A percentile compares a stretch with the other conserved stretches of the same genome.
Conservation (phyloP, 2,113 vertebrate genomes). For the Clarias magur region DNA sequence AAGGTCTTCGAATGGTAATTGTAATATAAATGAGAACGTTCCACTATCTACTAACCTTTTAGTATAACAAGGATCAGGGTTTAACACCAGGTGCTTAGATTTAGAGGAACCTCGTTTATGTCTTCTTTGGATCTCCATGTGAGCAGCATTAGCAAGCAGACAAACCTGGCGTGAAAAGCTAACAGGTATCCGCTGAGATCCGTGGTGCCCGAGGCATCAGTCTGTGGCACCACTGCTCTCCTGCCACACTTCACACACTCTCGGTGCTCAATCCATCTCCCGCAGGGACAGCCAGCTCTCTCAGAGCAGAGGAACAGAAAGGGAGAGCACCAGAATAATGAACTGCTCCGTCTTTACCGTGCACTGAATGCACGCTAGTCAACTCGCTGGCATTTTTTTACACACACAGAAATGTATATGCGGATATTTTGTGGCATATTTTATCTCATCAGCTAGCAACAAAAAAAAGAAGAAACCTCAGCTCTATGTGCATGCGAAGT, state of each 20-base stretch:
- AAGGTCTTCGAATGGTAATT: too few relatives aligned
- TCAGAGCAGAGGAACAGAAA: background rate
- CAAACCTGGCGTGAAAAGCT: constrained; percentile 34
- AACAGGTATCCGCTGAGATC: constrained; percentile 44
- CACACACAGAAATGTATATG: background rate
- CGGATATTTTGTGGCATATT: constrained; percentile 20
- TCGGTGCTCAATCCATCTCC: constrained; percentile 42
- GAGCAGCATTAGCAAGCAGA: constrained; percentile 33
- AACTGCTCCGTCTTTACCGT: constrained; percentile 1
- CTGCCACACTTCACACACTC: constrained; percentile 36
- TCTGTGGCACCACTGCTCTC: constrained; percentile 34
- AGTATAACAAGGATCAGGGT: background rate
- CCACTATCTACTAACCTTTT: too few relatives aligned
- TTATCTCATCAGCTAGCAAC: background rate
- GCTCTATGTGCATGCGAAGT: background rate
- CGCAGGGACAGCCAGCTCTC: constrained; percentile 20
- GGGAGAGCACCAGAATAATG: constrained; percentile 23
- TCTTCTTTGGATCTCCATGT: background rate
- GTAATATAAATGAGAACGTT: too few relatives aligned
- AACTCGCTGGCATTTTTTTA: background rate
- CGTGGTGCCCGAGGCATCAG: constrained; percentile 33
- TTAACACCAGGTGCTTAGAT: background rate
- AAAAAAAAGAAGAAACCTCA: background rate
- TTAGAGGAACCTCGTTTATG: background rate
- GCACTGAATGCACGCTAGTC: background rate